A percentile compares a stretch with the other conserved stretches of the same genome.
Evolutionary conservation across 2,888 invertebrate species (phyloP).

Genomic region (Nephrotoma flavescens): DNA sequence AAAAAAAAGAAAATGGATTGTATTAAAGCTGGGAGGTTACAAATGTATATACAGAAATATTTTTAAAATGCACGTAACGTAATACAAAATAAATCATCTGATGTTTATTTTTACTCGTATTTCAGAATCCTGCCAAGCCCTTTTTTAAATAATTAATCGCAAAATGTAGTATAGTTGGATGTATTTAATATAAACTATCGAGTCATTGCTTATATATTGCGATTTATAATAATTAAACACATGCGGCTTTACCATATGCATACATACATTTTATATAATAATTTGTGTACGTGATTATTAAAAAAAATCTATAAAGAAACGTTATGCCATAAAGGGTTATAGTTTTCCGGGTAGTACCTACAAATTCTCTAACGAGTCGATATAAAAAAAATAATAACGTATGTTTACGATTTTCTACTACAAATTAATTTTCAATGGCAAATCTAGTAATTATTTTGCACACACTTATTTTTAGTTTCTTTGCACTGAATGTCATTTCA

Average conservation of each 20-base stretch:
- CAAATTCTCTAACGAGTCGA: not conserved
- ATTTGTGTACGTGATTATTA: not conserved
- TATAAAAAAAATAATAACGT: too few relatives aligned
- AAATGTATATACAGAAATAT: too few relatives aligned
- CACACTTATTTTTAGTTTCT: not conserved
- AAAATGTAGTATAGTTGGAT: not conserved
- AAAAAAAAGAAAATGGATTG: not conserved
- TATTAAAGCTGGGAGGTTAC: not conserved
- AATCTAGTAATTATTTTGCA: not conserved
- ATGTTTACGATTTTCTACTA: not conserved
- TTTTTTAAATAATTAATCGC: not conserved
- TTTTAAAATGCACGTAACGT: not conserved
- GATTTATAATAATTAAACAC: not conserved
- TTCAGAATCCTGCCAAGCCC: not conserved
- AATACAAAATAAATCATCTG: not conserved
- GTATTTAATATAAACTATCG: not conserved
- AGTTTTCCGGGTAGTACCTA: not conserved
- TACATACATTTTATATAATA: not conserved
- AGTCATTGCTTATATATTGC: not conserved
- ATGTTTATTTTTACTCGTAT: not conserved
- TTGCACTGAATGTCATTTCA: not conserved
- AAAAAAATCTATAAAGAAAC: not conserved
- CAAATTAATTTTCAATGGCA: not conserved
- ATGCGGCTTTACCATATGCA: not conserved
- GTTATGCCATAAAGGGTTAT: not conserved